Evolutionary conservation across 1,140 invertebrate species (phyloP).

Genomic region (Riptortus pedestris): DNA sequence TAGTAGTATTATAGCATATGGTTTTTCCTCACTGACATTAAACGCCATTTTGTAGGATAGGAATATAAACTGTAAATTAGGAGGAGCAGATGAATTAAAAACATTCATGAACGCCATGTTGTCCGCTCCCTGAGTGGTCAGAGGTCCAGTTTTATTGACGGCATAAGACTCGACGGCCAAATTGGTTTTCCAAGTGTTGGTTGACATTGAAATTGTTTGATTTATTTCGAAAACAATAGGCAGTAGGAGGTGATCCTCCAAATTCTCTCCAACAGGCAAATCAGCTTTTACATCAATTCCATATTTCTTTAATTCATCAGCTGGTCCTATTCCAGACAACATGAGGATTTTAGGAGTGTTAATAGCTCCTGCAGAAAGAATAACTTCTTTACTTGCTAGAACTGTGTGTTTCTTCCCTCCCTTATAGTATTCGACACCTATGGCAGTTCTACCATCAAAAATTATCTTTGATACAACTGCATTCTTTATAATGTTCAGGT

Average conservation of each 20-base stretch:
- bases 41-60: neutral
- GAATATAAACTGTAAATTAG: neutral
- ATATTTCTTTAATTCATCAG: conserved; percentile 39
- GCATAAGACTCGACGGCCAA: conserved; percentile 37
- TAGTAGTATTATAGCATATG: neutral
- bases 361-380: conserved; percentile 38
- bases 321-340: conserved; percentile 39
- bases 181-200: conserved; percentile 34
- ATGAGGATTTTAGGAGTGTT: conserved; percentile 36
- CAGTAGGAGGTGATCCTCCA: conserved; percentile 40
- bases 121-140: conserved; percentile 36
- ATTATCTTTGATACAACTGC: conserved; percentile 50
- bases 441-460: conserved; percentile 54
- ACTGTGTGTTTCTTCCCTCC: conserved; percentile 39
- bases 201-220: conserved; percentile 34
- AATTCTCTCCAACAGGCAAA: conserved; percentile 50
- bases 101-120: neutral
- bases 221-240: conserved; percentile 31
- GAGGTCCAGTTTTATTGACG: conserved; percentile 35
- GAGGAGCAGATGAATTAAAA: neutral
- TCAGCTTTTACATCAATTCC: conserved; percentile 44
- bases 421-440: conserved; percentile 50
- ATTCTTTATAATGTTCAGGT: neutral
- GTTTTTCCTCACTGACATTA: neutral
- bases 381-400: conserved; percentile 62